Base-by-base conservation (phyloP, 2,113 vertebrate genomes). In the Circaetus gallicus region DNA sequence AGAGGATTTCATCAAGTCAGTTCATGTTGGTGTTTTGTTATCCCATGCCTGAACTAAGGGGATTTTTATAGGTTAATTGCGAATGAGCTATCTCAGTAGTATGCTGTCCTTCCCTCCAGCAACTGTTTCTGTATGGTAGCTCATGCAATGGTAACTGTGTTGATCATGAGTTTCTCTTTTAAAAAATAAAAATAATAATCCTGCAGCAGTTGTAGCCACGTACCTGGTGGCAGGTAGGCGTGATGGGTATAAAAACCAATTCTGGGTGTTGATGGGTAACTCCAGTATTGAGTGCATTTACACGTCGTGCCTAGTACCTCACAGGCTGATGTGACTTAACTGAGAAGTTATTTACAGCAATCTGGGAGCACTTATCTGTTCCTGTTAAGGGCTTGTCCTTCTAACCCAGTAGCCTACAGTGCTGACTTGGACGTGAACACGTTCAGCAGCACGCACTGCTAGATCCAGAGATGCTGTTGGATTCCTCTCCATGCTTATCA, bases 391-490 rank as follows among this genome's bases (percentile, higher is more conserved):
- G 40, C 31, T 34, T 61, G 74, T 73, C 11, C 32, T 85, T 71
- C 82, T 56, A 59, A 47, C 20, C 17, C 21, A 11, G 47, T 20
- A 79, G 50, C 36, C 26, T n/a, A 1, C 72, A 67, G 47, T 86
- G 42, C 76, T 83, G 47, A 31, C 18, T 63, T 73, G 55, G 42
- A 24, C 5, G 1, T 34, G 47, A 77, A 42, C 4, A 6, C 18
- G n/a, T 26, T 47, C 43, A 56, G 36, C 43, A 87, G 73, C 56
- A 49, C 0, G 0, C 13, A 0, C 10, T 67, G n/a, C 49, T 79
- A 43, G n/a, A n/a, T 62, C 38, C 62, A 67, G 81, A 89, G 66
- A 42, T 19, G 67, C 53, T 94, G 47, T 61, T 94, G 90, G 49
- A 16, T 62, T 95, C 38, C 31, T 80, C 31, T 67, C 65, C 32